Evolutionary conservation across 2,113 vertebrate genomes (phyloP).

Genomic region (Sander vitreus): DNA sequence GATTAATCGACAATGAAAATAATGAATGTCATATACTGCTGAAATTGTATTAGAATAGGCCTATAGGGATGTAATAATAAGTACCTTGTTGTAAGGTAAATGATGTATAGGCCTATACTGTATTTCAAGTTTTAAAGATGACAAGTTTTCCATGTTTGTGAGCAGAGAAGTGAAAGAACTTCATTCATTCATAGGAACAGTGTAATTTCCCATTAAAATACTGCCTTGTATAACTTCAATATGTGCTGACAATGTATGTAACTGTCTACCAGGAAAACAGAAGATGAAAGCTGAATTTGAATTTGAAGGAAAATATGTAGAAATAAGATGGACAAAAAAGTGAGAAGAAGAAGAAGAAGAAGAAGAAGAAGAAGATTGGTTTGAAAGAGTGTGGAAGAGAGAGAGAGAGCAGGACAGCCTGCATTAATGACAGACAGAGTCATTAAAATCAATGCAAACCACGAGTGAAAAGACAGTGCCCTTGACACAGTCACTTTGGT

Average conservation of each 20-base stretch:
- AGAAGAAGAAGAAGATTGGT: background rate
- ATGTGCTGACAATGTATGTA: background rate
- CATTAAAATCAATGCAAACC: conserved; percentile 78
- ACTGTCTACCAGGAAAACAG: background rate
- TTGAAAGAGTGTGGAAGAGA: conserved; percentile 22
- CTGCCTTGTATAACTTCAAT: background rate
- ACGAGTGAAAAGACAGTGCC: conserved; percentile 69
- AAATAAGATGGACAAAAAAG: conserved; percentile 9
- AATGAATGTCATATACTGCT: background rate
- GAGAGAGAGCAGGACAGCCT: conserved; percentile 18
- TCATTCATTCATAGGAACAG: background rate
- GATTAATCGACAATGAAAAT: no score
- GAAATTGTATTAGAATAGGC: background rate
- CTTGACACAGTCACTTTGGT: conserved; percentile 70
- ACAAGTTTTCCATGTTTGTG: background rate
- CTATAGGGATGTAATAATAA: background rate
- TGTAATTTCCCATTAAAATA: conserved; percentile 5
- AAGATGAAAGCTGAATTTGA: background rate
- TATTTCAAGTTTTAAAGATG: background rate
- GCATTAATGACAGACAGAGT: conserved; percentile 52
- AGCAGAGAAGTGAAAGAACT: background rate
- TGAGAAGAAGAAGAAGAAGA: background rate
- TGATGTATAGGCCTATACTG: no score
- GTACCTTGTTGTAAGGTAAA: background rate
- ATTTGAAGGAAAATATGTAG: background rate